Conservation (phyloP, 1,140 invertebrate genomes). For the Panonychus citri region DNA sequence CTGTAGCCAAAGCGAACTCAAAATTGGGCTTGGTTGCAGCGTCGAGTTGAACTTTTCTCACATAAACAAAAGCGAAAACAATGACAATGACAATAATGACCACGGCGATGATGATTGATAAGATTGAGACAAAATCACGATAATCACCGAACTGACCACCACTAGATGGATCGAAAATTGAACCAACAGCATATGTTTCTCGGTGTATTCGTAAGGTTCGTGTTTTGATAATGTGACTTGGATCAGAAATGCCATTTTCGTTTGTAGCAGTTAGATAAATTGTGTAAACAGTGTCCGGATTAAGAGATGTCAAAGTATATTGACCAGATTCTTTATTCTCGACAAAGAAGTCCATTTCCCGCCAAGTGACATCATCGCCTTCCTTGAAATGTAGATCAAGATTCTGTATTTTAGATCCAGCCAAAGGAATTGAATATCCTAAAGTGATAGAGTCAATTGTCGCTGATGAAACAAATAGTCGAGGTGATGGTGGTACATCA, state of each 20-base stretch:
- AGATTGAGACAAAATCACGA: neutral
- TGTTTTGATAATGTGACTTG: conserved; percentile 11
- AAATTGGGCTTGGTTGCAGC: neutral
- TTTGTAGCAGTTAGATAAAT: conserved; percentile 15
- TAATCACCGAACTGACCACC: neutral
- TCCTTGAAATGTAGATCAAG: conserved; percentile 11
- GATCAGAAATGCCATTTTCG: conserved; percentile 12
- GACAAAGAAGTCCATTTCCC: neutral
- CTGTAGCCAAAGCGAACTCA: neutral
- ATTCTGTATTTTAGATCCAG: conserved; percentile 2
- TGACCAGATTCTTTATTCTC: neutral
- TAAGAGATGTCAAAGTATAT: neutral
- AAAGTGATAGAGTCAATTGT: neutral
- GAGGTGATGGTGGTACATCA: conserved; percentile 14
- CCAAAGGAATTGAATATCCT: neutral
- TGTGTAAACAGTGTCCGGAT: conserved; percentile 8
- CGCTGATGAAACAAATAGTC: neutral
- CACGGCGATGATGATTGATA: neutral
- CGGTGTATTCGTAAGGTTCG: neutral
- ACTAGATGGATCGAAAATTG: neutral
- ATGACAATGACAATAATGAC: neutral
- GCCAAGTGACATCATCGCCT: conserved; percentile 6
- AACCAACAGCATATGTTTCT: neutral
- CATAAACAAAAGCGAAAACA: conserved; percentile 6
- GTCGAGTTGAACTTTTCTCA: conserved; percentile 1